These are phyloP conservation scores for Drosophila pseudotalamancana DNA, from an alignment of 2,888 invertebrate genomes.

Conservation along the genomic window DNA sequence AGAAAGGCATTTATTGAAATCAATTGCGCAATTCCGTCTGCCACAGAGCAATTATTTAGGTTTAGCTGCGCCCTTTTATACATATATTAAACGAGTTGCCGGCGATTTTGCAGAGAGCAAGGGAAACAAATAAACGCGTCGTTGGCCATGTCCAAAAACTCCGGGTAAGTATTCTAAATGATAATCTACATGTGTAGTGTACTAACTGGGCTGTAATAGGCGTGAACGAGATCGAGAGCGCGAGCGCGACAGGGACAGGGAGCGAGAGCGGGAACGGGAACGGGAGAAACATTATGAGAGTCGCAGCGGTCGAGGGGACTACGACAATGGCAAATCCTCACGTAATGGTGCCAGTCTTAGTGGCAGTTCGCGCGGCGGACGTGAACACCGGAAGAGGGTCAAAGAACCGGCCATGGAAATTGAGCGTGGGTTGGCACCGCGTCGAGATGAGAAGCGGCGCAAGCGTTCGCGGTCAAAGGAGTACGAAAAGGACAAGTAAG, in stretches of 20 bases:
- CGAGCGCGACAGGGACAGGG: constrained; percentile 52
- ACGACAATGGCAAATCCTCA: constrained; percentile 70
- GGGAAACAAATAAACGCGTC: neutral
- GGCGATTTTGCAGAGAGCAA: constrained; percentile 18
- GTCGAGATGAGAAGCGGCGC: constrained; percentile 80
- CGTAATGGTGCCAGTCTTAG: constrained; percentile 69
- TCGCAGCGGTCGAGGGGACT: constrained; percentile 51
- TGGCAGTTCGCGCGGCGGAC: constrained; percentile 45
- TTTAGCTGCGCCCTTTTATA: neutral
- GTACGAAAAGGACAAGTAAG: constrained; percentile 80
- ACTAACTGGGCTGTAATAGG: constrained; percentile 41
- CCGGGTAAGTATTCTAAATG: constrained; percentile 54
- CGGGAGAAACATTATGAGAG: constrained; percentile 73
- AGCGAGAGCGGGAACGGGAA: constrained; percentile 74
- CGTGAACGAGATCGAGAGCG: constrained; percentile 67
- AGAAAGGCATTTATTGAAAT: neutral
- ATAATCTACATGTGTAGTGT: neutral
- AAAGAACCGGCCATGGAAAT: constrained; percentile 57
- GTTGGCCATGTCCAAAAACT: constrained; percentile 62
- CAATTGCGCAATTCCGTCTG: neutral
- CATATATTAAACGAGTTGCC: constrained; percentile 6
- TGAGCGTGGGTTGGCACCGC: constrained; percentile 42
- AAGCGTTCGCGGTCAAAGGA: constrained; percentile 79
- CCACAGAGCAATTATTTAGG: neutral
- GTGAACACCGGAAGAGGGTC: constrained; percentile 78